Conservation (phyloP, 2,113 vertebrate genomes). For the Hippopotamus amphibius region DNA sequence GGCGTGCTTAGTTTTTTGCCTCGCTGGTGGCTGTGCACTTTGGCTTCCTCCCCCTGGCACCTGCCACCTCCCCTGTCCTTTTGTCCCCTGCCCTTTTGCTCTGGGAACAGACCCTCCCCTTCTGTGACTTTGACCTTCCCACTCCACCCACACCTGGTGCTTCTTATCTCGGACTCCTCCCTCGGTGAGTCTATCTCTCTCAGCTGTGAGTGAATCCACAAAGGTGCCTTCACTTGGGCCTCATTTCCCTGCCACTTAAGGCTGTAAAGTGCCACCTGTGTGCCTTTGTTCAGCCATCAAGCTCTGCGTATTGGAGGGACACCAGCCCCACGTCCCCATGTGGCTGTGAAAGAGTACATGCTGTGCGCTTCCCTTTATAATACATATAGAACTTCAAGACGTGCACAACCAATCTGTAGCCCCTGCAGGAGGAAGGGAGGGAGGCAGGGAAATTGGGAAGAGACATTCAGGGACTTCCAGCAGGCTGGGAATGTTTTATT, state of each 20-base stretch:
- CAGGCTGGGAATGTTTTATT: neutral
- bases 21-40: conserved; percentile 42
- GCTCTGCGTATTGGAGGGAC: neutral
- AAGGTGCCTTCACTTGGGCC: neutral
- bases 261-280: neutral
- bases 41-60: neutral
- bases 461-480: neutral
- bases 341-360: neutral
- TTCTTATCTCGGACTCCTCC: conserved; percentile 58
- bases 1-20: neutral
- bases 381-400: neutral
- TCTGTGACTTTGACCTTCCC: conserved; percentile 59
- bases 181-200: neutral
- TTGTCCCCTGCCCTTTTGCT: conserved; percentile 13
- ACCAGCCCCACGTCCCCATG: rapidly evolving
- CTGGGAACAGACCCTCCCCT: neutral
- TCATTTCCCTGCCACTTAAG: neutral
- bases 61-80: conserved; percentile 1
- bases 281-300: neutral
- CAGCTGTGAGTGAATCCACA: neutral
- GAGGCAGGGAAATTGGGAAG: neutral
- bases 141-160: neutral
- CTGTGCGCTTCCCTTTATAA: neutral
- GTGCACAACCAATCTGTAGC: neutral
- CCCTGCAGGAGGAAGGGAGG: neutral